Evolutionary conservation across 2,113 vertebrate genomes (phyloP).

Genomic region (Papio anubis): DNA sequence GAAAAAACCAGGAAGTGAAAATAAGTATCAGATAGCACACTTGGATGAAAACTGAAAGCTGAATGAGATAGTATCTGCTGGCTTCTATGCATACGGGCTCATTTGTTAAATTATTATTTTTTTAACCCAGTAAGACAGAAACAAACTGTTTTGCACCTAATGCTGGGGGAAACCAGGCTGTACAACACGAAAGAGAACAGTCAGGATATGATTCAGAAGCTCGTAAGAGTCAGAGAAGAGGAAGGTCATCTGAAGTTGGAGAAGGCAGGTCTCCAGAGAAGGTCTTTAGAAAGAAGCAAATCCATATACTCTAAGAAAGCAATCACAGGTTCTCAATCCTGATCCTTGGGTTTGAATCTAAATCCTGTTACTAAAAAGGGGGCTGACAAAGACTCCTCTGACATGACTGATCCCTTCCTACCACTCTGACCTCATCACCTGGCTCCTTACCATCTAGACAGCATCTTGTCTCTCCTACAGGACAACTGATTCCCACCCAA

Average conservation of each 20-base stretch:
- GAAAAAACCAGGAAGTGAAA: background rate
- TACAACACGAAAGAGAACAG: constrained; percentile 37
- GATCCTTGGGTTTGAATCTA: background rate
- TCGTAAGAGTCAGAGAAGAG: constrained; percentile 51
- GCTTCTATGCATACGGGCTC: background rate
- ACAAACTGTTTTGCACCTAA: background rate
- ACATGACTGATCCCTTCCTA: background rate
- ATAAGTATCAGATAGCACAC: background rate
- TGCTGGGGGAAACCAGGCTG: background rate
- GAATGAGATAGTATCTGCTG: background rate
- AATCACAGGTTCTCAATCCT: background rate
- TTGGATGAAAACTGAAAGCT: background rate
- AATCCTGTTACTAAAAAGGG: background rate
- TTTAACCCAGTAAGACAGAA: background rate
- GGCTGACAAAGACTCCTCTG: background rate
- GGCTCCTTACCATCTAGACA: too few relatives aligned
- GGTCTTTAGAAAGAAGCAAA: background rate
- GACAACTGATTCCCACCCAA: background rate
- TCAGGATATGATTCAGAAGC: constrained; percentile 34
- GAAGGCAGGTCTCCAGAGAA: constrained; percentile 52
- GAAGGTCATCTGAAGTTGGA: constrained; percentile 59
- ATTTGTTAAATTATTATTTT: background rate
- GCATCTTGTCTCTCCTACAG: too few relatives aligned
- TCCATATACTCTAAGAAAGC: background rate
- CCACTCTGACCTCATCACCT: background rate